Base-by-base conservation (phyloP, 92 coral and sea anemone species). In the Scolanthus callimorphus region DNA sequence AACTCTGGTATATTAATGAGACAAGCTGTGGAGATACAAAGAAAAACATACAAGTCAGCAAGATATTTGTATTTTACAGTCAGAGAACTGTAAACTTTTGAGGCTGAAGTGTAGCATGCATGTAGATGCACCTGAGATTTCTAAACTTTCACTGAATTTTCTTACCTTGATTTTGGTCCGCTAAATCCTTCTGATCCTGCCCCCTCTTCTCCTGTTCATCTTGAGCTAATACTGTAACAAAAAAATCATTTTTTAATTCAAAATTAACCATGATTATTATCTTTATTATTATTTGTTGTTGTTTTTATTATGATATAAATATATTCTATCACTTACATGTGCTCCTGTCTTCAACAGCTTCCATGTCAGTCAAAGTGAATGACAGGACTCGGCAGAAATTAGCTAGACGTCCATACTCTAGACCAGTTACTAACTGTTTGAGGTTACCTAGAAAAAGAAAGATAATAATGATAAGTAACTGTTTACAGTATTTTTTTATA, bases 301-400 rank as follows among this genome's bases (percentile, higher is more conserved):
- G 3, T 28, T 25, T 28, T 25, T 27, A 4, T 12, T 10, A 17
- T 28, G 29, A 10, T 48, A 4, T 48, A n/a, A 48, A n/a, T 8
- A 48, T 19, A 48, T n/a, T 48, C 9, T 4, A n/a, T 48, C 39
- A 72, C 92, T 76, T 74, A 91, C 97, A 74, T 39, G 96, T 88
- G 57, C 90, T 91, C 25, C 96, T 85, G 59, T 91, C 97, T 68
- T 91, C 97, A 6, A 83, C 80, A 9, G 97, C 65, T 60, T 91
- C 94, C 55, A 81, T 63, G 57, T 91, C 97, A 17, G 97, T 71
- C 3, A 91, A 78, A 2, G 85, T 61, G 43, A 88, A 91, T 4
- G 95, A 89, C 62, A 91, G 67, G 45, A 91, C 92, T 38, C 97
- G 83, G 28, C 97, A 91, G 50, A 91, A 81, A 27, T 88, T 88